phyloP scores from a whole-genome alignment of 2,113 vertebrate species.

The Percopsis transmontana region DNA sequence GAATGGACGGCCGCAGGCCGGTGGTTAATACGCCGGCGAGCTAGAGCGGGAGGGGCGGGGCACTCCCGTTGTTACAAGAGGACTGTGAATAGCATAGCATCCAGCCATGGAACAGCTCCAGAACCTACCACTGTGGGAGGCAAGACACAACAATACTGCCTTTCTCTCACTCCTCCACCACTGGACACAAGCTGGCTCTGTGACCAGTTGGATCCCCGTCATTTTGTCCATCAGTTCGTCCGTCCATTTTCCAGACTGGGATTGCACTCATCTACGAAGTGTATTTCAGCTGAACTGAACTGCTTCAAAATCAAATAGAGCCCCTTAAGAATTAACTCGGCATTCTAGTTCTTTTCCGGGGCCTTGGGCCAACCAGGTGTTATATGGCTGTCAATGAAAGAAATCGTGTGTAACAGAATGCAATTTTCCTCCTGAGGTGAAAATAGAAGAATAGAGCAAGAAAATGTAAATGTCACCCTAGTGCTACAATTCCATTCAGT shows the following conservation, averaged over 20 bases:
- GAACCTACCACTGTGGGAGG: conserved; percentile 36
- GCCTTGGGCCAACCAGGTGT: conserved; percentile 31
- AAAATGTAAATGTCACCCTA: conserved; percentile 5
- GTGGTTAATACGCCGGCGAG: no score
- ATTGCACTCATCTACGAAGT: conserved; percentile 36
- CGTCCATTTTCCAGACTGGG: conserved; percentile 38
- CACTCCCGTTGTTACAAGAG: no score
- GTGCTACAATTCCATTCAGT: neutral
- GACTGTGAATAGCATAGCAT: conserved; percentile 43
- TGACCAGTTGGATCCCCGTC: conserved; percentile 27
- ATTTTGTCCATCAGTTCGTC: conserved; percentile 4
- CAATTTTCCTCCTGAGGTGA: conserved; percentile 7
- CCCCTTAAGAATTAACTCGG: conserved; percentile 33
- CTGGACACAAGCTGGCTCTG: conserved; percentile 50
- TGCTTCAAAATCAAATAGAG: conserved; percentile 45
- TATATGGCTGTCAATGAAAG: conserved; percentile 12
- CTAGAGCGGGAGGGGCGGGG: no score
- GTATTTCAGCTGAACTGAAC: conserved; percentile 47
- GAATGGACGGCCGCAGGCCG: no score
- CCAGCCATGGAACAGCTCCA: conserved; percentile 39
- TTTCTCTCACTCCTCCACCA: conserved; percentile 49
- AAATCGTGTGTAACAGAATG: conserved; percentile 14
- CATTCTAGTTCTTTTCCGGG: conserved; percentile 12
- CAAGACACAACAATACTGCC: conserved; percentile 47
- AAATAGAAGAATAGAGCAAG: neutral